Percentiles rank a stretch among this genome's conserved stretches.
Evolutionary conservation across 2,113 vertebrate genomes (phyloP).

Genomic region (Nycticebus coucang): DNA sequence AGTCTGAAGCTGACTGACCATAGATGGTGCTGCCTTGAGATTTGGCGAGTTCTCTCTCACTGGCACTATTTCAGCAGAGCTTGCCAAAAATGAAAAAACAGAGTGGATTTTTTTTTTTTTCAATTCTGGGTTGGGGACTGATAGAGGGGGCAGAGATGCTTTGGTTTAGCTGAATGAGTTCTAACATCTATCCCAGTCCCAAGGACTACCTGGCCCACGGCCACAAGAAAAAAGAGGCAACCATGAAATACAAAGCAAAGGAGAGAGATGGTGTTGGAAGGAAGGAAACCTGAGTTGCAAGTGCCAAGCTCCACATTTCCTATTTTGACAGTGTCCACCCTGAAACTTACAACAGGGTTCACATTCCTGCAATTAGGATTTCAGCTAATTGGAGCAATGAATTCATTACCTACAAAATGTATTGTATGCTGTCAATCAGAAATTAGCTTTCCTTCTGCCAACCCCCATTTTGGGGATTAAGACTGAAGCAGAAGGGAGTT

Average conservation of each 20-base stretch:
- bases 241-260: not conserved
- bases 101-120: not conserved
- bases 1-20: not conserved
- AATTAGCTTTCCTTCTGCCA: not conserved
- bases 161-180: not conserved
- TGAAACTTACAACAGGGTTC: not conserved
- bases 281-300: not conserved
- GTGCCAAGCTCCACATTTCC: not conserved
- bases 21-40: not conserved
- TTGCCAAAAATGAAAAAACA: not conserved
- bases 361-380: not conserved
- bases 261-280: not conserved
- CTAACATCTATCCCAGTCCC: not conserved
- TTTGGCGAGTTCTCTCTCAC: not conserved
- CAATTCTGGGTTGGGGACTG: not conserved
- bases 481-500: slow-evolving; percentile 15
- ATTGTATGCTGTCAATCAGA: not conserved
- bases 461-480: not conserved
- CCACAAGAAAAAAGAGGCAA: not conserved
- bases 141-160: not conserved
- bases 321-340: not conserved
- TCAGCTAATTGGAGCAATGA: not conserved
- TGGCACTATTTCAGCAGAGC: not conserved
- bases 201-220: not conserved
- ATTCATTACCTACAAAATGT: not conserved